phyloP scores from a whole-genome alignment of 2,113 vertebrate genomes.

The Malaclemys terrapin region DNA sequence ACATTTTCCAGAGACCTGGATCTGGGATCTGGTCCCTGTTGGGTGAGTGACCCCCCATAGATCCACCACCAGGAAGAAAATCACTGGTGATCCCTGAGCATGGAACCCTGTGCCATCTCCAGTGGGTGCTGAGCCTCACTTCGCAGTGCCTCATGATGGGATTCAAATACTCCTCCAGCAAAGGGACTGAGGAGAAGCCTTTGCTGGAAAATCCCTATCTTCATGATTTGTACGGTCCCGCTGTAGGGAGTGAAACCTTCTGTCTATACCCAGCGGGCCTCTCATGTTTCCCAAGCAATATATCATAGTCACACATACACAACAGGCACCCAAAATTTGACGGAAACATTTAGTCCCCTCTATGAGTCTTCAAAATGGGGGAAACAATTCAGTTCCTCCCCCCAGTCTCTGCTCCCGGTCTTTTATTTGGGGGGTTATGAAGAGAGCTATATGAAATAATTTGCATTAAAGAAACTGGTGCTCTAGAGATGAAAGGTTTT shows the following conservation, averaged over 20 bases:
- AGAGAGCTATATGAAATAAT: not conserved
- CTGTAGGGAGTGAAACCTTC: not conserved
- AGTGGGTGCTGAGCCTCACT: not conserved
- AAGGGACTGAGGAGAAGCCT: not conserved
- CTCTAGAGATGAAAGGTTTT: not conserved
- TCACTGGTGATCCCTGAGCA: not conserved
- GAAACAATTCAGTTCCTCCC: not conserved
- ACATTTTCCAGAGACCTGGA: constrained; percentile 89
- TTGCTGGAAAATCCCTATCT: not conserved
- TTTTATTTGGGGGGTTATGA: not conserved
- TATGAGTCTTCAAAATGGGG: not conserved
- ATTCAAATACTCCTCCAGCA: not conserved
- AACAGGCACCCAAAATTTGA: not conserved
- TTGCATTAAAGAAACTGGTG: not conserved
- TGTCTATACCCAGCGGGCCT: not conserved
- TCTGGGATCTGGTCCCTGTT: constrained; percentile 85
- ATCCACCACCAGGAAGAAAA: not conserved
- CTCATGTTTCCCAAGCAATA: not conserved
- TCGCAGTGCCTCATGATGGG: not conserved
- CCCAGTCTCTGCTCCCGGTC: too few species aligned
- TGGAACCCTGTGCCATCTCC: not conserved
- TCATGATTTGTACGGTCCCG: not conserved
- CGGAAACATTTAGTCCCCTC: not conserved
- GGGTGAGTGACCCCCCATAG: constrained; percentile 77
- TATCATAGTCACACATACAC: not conserved